Conservation (phyloP, 2,113 vertebrate genomes). For the Nerophis lumbriciformis region DNA sequence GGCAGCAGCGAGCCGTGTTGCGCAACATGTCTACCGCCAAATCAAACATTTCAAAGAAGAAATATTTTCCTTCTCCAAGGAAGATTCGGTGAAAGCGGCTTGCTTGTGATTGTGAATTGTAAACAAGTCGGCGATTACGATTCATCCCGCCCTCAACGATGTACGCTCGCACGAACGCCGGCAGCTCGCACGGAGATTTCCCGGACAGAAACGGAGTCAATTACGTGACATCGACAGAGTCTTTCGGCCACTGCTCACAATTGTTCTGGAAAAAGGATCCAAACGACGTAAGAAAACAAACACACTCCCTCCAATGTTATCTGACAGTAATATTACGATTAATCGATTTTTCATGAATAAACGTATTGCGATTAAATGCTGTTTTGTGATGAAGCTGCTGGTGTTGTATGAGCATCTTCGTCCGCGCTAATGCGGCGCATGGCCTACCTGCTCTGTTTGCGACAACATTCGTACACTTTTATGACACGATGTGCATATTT, state of each 20-base stretch:
- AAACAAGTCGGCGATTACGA: too few species aligned
- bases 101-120: neutral
- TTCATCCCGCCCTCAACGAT: constrained; percentile 33
- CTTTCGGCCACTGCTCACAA: constrained; percentile 68
- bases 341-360: too few species aligned
- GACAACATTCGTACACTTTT: neutral
- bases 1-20: constrained; percentile 25
- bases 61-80: constrained; percentile 66
- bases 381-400: neutral
- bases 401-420: neutral
- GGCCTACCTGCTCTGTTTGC: constrained; percentile 51
- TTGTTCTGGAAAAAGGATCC: constrained; percentile 73
- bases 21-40: constrained; percentile 48
- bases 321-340: neutral
- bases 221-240: constrained; percentile 66
- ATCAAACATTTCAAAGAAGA: constrained; percentile 56
- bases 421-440: constrained; percentile 32
- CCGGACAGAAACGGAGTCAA: constrained; percentile 67
- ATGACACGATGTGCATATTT: too few species aligned
- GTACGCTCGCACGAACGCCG: constrained; percentile 64
- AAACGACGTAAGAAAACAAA: constrained; percentile 64
- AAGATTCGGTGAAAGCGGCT: constrained; percentile 65
- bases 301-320: constrained; percentile 28
- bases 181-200: constrained; percentile 65
- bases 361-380: too few species aligned